A percentile compares a stretch with the other conserved stretches of the same genome.
Evolutionary conservation across 2,888 invertebrate species (phyloP).

Genomic region (Catotricha subobsoleta): DNA sequence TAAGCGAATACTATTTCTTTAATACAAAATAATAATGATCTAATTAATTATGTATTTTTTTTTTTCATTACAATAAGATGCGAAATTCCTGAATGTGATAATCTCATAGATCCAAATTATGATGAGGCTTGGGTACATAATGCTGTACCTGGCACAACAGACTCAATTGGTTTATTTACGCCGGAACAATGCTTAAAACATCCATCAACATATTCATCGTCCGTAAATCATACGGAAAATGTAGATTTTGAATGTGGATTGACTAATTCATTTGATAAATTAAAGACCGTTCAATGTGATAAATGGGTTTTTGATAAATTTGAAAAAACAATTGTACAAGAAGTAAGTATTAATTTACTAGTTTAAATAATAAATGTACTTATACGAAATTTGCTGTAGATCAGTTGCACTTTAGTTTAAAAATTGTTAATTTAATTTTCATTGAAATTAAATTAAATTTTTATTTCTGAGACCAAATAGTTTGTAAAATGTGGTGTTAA

Average conservation of each 20-base stretch:
- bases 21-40: no score
- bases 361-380: no score
- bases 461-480: no score
- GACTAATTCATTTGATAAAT: no score
- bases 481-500: no score
- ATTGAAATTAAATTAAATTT: no score
- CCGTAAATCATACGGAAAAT: slow-evolving; percentile 10
- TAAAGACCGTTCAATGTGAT: slow-evolving; percentile 26
- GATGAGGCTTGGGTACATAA: slow-evolving; percentile 30
- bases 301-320: slow-evolving; percentile 34
- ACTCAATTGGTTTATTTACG: slow-evolving; percentile 19
- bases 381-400: no score
- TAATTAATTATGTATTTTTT: no score
- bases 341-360: slow-evolving; percentile 27
- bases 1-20: no score
- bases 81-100: slow-evolving; percentile 36
- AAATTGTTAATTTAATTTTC: no score
- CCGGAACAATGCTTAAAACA: slow-evolving; percentile 22
- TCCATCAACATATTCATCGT: slow-evolving; percentile 8
- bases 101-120: slow-evolving; percentile 20
- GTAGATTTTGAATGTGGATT: no score
- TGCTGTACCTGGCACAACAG: slow-evolving; percentile 31
- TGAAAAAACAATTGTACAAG: slow-evolving; percentile 38
- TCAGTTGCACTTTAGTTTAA: no score
- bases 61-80: slow-evolving; percentile 25